These are phyloP conservation scores for Cryptotermes secundus DNA, from an alignment of 1,140 invertebrate species.

Conservation along the genomic window DNA sequence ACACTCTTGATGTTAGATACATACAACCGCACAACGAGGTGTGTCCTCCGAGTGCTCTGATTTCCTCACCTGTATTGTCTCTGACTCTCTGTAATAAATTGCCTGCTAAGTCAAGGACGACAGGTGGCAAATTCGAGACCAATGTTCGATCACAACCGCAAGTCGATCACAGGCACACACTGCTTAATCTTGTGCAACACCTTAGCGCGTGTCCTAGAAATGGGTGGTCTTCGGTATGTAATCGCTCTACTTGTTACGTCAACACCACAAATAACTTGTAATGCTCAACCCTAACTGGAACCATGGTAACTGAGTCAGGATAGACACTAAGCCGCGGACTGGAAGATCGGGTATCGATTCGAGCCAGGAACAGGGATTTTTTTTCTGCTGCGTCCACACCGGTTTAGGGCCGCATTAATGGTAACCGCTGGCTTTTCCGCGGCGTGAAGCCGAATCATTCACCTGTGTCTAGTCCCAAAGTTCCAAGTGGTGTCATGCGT, in stretches of 20 bases:
- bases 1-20: background rate
- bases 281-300: too few relatives aligned
- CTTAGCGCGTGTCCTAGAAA: background rate
- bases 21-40: background rate
- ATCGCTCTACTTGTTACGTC: background rate
- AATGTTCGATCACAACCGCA: background rate
- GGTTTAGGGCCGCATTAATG: too few relatives aligned
- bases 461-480: too few relatives aligned
- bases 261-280: too few relatives aligned
- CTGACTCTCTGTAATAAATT: background rate
- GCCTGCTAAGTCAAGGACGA: background rate
- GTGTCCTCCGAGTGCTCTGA: background rate
- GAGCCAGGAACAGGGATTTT: too few relatives aligned
- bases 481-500: too few relatives aligned
- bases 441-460: too few relatives aligned
- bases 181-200: background rate
- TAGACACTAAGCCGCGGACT: too few relatives aligned
- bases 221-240: background rate
- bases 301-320: too few relatives aligned
- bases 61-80: background rate
- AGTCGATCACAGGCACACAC: background rate
- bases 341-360: too few relatives aligned
- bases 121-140: background rate
- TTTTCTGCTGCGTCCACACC: too few relatives aligned
- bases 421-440: too few relatives aligned